Conservation (phyloP, 2,888 invertebrate species). For the Seira musarum region DNA sequence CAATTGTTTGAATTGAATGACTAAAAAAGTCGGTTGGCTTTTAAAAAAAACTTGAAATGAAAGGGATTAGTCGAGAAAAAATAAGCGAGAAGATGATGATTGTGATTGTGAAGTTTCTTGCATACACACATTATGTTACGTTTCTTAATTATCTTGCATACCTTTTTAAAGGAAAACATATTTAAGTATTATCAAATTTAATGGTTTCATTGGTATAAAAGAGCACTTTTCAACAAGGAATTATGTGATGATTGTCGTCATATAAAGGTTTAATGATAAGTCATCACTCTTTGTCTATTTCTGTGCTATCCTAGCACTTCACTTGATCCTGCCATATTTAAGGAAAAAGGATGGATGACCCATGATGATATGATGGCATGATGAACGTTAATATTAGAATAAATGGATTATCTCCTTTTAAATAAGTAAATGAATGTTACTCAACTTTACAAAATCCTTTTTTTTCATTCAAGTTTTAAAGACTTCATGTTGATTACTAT, state of each 20-base stretch:
- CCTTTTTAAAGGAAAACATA: too few relatives aligned
- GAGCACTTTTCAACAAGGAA: neutral
- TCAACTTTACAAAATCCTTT: too few relatives aligned
- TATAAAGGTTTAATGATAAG: neutral
- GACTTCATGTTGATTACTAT: neutral
- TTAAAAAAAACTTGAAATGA: too few relatives aligned
- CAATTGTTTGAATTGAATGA: too few relatives aligned
- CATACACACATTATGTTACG: too few relatives aligned
- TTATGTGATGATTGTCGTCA: neutral
- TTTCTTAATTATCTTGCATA: too few relatives aligned
- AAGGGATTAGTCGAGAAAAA: too few relatives aligned
- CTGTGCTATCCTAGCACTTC: neutral
- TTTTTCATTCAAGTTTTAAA: neutral
- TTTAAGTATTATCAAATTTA: neutral
- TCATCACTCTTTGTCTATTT: too few relatives aligned
- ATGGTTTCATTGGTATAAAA: neutral
- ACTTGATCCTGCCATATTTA: neutral
- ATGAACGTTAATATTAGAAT: neutral
- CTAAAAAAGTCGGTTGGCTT: too few relatives aligned
- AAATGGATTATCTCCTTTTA: conserved; percentile 3
- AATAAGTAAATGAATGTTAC: neutral
- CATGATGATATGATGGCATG: neutral
- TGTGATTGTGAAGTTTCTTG: too few relatives aligned
- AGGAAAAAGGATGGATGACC: neutral
- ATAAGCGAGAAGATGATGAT: too few relatives aligned